Base-by-base conservation (phyloP, 2,888 invertebrate genomes). In the Cephus pygmeus region DNA sequence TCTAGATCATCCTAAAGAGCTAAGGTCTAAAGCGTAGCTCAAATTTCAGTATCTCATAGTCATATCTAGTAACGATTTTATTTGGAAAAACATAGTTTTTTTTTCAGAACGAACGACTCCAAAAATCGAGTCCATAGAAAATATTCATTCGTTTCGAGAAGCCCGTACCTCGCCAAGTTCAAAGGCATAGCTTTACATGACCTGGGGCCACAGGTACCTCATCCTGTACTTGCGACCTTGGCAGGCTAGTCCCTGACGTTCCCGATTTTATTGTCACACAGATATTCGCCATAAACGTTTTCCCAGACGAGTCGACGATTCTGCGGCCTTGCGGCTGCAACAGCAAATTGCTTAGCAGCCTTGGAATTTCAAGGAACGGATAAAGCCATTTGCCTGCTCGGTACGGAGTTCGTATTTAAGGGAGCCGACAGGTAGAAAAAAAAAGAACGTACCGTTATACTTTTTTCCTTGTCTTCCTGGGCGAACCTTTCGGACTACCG, bases 361-460 rank as follows among this genome's bases (percentile, higher is more conserved):
- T 71, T 71, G 73, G 68, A 35, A 80, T 81, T 84, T 84, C 12
- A 31, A 30, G 73, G 75, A 77, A 36, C 69, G 77, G 56, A 80
- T 80, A 79, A 78, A 82, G 69, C 75, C 69, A 80, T 77, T 79
- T 76, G 76, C 81, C 74, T 76, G 77, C 23, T 31, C 71, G 6
- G 73, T 69, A 69, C 12, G n/a, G 34, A 30, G 74, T 34, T 74
- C 74, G 73, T 69, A 82, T 77, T 83, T 77, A 78, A 80, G 79
- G 81, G 80, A 75, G 77, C 30, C 34, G 79, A 80, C 83, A 84
- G 82, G 83, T 84, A 84, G 79, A 76, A 74, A 82, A 79, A 79
- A 69, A n/a, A 56, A 23, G 56, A 56, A 33, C 78, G 69, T 82
- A 84, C 82, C 82, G 82, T 84, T 84, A 83, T 79, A 34, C 40